Evolutionary conservation across 2,113 vertebrate species (phyloP).

Genomic region (Nettapus auritus): DNA sequence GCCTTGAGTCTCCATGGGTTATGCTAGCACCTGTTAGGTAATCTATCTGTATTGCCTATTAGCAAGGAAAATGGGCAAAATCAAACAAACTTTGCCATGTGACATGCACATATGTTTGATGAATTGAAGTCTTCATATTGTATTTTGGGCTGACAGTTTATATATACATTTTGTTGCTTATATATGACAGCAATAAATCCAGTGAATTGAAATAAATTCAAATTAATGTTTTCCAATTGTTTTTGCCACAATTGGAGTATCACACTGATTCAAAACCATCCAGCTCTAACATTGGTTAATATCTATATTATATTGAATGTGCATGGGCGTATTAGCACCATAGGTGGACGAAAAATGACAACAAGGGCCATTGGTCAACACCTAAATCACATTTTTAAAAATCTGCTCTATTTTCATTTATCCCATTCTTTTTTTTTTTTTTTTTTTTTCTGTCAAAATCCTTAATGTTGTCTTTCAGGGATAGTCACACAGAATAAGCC

Average conservation of each 20-base stretch:
- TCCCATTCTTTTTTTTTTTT: background rate
- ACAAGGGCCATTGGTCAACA: background rate
- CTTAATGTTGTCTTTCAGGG: background rate
- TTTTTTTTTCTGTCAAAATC: background rate
- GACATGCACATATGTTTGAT: background rate
- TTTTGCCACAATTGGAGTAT: background rate
- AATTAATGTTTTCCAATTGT: slow-evolving; percentile 10
- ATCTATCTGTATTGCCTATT: background rate
- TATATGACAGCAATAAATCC: slow-evolving; percentile 3
- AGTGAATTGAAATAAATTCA: background rate
- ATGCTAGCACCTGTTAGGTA: background rate
- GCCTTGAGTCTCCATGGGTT: background rate
- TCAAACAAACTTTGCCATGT: background rate
- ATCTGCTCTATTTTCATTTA: background rate
- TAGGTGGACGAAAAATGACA: slow-evolving; percentile 21
- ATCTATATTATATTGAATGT: background rate
- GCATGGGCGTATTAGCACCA: background rate
- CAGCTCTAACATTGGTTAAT: background rate
- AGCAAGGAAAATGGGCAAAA: slow-evolving; percentile 16
- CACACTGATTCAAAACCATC: background rate
- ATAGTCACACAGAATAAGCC: background rate
- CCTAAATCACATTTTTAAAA: background rate
- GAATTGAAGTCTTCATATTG: background rate
- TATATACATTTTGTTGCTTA: background rate
- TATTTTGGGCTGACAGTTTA: slow-evolving; percentile 20